Evolutionary conservation across 1,140 invertebrate genomes (phyloP).

Genomic region (Drosophila oshimai): DNA sequence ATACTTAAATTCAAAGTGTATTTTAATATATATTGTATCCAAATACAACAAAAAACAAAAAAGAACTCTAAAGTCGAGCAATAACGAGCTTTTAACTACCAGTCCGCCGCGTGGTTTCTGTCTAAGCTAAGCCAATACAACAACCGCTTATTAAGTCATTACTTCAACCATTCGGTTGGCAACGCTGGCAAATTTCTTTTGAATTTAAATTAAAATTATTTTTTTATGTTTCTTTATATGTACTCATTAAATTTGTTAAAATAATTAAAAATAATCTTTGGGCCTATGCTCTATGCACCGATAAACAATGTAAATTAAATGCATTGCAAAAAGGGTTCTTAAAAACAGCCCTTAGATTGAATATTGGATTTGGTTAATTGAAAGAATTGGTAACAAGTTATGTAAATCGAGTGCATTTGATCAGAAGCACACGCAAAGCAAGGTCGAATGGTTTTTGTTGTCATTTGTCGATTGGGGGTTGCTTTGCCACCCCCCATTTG

Average conservation of each 20-base stretch:
- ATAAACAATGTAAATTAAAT: not conserved
- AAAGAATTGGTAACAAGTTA: not conserved
- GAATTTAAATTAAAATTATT: not conserved
- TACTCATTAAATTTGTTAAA: too few species aligned
- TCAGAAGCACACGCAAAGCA: slow-evolving; percentile 16
- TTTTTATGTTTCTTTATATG: too few species aligned
- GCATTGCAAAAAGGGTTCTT: not conserved
- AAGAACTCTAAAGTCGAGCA: too few species aligned
- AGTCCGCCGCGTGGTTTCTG: slow-evolving; percentile 2
- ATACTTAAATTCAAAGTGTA: not conserved
- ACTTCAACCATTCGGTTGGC: not conserved
- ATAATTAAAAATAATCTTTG: too few species aligned
- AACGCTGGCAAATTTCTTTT: not conserved
- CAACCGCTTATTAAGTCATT: not conserved
- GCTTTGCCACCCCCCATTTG: slow-evolving; percentile 29
- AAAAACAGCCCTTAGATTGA: not conserved
- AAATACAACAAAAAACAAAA: not conserved
- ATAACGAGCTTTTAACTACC: not conserved
- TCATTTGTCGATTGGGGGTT: slow-evolving; percentile 3
- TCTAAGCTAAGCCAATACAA: not conserved
- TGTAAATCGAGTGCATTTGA: slow-evolving; percentile 15
- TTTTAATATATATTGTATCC: too few species aligned
- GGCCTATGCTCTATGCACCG: too few species aligned
- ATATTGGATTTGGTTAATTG: not conserved
- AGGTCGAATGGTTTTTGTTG: slow-evolving; percentile 14